Evolutionary conservation across 2,113 vertebrate species (phyloP), one percentile per base, ranked within the genome.

Genomic region (Megaceryle maxima): DNA sequence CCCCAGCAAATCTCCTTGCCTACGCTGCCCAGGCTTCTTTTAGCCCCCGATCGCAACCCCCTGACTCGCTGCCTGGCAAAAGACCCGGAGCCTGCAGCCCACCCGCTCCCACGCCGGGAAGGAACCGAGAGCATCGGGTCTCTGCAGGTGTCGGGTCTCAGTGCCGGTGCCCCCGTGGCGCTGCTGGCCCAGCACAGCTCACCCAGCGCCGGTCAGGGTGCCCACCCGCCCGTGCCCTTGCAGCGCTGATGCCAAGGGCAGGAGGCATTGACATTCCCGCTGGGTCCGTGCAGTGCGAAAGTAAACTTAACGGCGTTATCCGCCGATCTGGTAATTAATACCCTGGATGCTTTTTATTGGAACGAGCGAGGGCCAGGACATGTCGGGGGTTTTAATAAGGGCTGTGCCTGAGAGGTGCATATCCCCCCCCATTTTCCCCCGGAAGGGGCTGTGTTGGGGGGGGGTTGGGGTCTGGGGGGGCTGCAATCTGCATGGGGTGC

Each of bases 281-380:
- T 9, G 57, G 88, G 5, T 60, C 80, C 0, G 0, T 5, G 2
- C 44, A 3, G 55, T 2, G 25, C 66, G 25, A 62, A 95, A 90
- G 70, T 79, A 91, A 96, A 94, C 87, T 68, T 75, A 59, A 81
- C 7, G 1, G 35, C 21, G 2, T 69, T 92, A 91, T 85, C 89
- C 15, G 9, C 62, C 17, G 16, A 67, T 68, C 94, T 76, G 74
- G 83, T 89, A 92, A 95, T 96, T 96, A 96, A 96, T 91, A 87
- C 70, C 53, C 77, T 69, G 87, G 66, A 41, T 87, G 92, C 60
- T 72, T 87, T 89, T 79, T 28, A 41, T 17, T 92, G 81, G 62
- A 79, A 82, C 1, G 29, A 94, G 62, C 2, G 0, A 82, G 37
- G 81, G 63, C 87, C 46, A 18, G 87, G 64, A 92, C 74, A 84